Conservation (phyloP, 1,140 invertebrate genomes). For the Trichogramma pretiosum region DNA sequence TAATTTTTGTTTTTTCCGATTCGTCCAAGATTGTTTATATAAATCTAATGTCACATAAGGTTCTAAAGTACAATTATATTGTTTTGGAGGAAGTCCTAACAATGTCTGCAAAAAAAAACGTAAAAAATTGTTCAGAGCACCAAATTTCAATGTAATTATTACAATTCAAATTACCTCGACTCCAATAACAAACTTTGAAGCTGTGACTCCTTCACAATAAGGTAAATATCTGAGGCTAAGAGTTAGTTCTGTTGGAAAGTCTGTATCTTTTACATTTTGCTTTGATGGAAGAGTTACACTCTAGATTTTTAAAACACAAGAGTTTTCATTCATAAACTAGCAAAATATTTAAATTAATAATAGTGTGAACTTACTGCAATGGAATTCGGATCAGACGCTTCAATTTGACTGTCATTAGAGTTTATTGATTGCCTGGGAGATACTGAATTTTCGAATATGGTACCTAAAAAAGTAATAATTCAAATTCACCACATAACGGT, state of each 20-base stretch:
- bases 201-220: slow-evolving; percentile 26
- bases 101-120: slow-evolving; percentile 30
- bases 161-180: slow-evolving; percentile 33
- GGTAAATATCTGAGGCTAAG: slow-evolving; percentile 39
- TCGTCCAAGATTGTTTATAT: slow-evolving; percentile 39
- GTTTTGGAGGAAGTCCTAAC: slow-evolving; percentile 39
- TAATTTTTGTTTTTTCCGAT: slow-evolving; percentile 36
- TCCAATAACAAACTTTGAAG: slow-evolving; percentile 39
- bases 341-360: not conserved
- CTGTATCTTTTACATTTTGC: slow-evolving; percentile 29
- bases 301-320: slow-evolving; percentile 21
- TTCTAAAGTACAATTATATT: slow-evolving; percentile 40
- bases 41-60: slow-evolving; percentile 40
- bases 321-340: slow-evolving; percentile 1
- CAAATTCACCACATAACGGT: not conserved
- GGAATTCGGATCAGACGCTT: slow-evolving; percentile 29
- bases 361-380: slow-evolving; percentile 28
- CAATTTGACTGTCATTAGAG: slow-evolving; percentile 25
- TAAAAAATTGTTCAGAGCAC: not conserved
- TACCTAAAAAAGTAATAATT: slow-evolving; percentile 22
- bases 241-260: slow-evolving; percentile 39
- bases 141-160: not conserved
- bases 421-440: slow-evolving; percentile 27
- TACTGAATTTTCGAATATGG: slow-evolving; percentile 27
- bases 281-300: slow-evolving; percentile 31